phyloP scores from a whole-genome alignment of 2,113 vertebrate species.

The Mandrillus leucophaeus region DNA sequence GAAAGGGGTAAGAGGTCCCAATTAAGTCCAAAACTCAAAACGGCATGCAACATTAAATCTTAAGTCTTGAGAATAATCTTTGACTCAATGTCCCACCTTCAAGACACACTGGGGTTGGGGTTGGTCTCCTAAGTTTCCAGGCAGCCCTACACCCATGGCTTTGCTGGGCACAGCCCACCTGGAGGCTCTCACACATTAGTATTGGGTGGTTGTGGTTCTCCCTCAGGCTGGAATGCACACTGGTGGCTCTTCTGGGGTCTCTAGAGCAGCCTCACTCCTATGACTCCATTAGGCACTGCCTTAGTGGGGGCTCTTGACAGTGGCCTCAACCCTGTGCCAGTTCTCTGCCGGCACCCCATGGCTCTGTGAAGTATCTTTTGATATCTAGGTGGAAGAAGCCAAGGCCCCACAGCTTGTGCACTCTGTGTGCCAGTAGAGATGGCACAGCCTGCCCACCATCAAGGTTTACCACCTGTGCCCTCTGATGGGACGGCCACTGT shows the following conservation, averaged over 20 bases:
- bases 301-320: neutral
- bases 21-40: neutral
- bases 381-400: neutral
- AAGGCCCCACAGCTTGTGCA: neutral
- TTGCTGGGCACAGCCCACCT: neutral
- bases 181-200: neutral
- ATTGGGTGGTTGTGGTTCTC: neutral
- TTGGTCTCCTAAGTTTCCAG: neutral
- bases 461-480: neutral
- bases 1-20: neutral
- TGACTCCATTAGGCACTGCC: neutral
- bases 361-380: neutral
- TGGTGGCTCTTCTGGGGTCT: neutral
- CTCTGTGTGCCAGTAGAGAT: neutral
- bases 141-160: neutral
- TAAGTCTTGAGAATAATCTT: neutral
- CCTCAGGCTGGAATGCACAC: neutral
- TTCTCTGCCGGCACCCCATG: neutral
- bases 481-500: neutral
- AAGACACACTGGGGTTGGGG: neutral
- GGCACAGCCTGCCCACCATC: neutral
- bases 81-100: neutral
- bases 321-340: neutral
- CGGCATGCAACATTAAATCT: neutral
- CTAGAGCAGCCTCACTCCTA: too few relatives aligned